phyloP scores from a whole-genome alignment of 2,797 vertebrate genomes.

The Melanotaenia maccullochi region DNA sequence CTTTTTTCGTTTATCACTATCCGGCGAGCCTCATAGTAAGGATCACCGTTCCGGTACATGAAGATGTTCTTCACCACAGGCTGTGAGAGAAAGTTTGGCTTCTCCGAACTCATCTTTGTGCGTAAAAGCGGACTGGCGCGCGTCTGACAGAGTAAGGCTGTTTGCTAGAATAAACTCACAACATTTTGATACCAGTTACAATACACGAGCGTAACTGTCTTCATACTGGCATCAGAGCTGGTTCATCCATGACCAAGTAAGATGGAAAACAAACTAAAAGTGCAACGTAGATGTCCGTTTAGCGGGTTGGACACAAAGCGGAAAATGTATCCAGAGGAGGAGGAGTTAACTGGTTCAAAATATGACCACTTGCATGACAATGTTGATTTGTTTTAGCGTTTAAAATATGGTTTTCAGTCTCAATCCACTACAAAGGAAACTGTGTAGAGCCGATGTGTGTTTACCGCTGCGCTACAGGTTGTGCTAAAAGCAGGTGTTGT shows the following conservation, averaged over 20 bases:
- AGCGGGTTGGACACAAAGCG: background rate
- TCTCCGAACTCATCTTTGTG: slow-evolving; percentile 74
- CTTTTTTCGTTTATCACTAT: slow-evolving; percentile 93
- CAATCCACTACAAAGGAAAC: background rate
- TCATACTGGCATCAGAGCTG: slow-evolving; percentile 36
- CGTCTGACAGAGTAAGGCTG: background rate
- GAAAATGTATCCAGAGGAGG: background rate
- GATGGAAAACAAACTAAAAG: background rate
- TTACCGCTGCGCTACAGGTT: slow-evolving; percentile 33
- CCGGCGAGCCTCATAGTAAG: slow-evolving; percentile 91
- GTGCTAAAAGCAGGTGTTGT: slow-evolving; percentile 7
- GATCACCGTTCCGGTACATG: slow-evolving; percentile 94
- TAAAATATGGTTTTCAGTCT: background rate
- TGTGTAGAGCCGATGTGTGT: background rate
- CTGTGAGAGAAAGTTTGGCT: slow-evolving; percentile 88
- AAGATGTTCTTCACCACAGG: slow-evolving; percentile 92
- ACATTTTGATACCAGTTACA: slow-evolving; percentile 10
- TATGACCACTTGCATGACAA: background rate
- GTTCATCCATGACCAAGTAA: slow-evolving; percentile 25
- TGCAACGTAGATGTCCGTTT: background rate
- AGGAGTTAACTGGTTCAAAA: background rate
- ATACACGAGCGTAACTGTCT: slow-evolving; percentile 23
- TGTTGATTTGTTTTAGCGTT: background rate
- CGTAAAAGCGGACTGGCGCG: slow-evolving; percentile 36
- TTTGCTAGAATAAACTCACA: slow-evolving; percentile 22